A percentile compares a stretch with the other conserved stretches of the same genome.
Evolutionary conservation across 2,113 vertebrate species (phyloP).

Genomic region (Muntiacus reevesi): DNA sequence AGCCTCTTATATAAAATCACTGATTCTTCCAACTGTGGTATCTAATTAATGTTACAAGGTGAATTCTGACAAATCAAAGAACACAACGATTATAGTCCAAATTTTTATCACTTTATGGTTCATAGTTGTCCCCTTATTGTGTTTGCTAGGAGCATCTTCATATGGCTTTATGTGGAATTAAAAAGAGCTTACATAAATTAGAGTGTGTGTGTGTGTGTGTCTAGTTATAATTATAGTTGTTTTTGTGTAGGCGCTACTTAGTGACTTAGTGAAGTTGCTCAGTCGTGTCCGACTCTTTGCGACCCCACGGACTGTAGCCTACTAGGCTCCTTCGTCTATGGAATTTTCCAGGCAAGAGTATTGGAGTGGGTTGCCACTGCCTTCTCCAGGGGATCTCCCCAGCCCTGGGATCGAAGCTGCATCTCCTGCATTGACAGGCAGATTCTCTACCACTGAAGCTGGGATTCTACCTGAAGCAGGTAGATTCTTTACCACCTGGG

Average conservation of each 20-base stretch:
- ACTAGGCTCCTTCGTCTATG: not conserved
- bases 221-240: not conserved
- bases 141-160: not conserved
- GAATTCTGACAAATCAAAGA: not conserved
- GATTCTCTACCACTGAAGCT: too few relatives aligned
- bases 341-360: too few relatives aligned
- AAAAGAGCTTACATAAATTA: not conserved
- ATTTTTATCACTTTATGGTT: not conserved
- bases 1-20: not conserved
- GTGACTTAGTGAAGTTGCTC: too few relatives aligned
- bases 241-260: not conserved
- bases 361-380: too few relatives aligned
- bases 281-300: not conserved
- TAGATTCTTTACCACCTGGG: not conserved
- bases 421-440: too few relatives aligned
- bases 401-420: too few relatives aligned
- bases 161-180: not conserved
- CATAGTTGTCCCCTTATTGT: not conserved
- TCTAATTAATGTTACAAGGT: not conserved
- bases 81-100: not conserved
- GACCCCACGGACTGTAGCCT: not conserved
- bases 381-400: too few relatives aligned
- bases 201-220: not conserved
- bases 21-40: not conserved
- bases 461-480: not conserved